A percentile compares a stretch with the other conserved stretches of the same genome.
phyloP scores from a whole-genome alignment of 2,888 invertebrate genomes.

The Kuschelorhynchus macadamiae region DNA sequence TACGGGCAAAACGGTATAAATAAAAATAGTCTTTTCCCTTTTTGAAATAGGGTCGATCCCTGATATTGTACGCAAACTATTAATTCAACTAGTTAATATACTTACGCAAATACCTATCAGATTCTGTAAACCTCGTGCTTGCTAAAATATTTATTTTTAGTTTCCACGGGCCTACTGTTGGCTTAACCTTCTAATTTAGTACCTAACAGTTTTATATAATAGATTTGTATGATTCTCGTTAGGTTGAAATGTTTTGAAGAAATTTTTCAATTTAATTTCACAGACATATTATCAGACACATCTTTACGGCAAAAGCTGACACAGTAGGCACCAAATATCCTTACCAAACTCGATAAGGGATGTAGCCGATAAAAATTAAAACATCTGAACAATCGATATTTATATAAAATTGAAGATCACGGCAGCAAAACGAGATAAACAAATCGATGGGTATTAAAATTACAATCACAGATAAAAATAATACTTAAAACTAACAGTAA shows the following conservation, averaged over 20 bases:
- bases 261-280: too few relatives aligned
- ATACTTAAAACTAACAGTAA: conserved; percentile 36
- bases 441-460: conserved; percentile 18
- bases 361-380: too few relatives aligned
- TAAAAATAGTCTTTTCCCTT: conserved; percentile 8
- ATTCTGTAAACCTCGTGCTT: conserved; percentile 35
- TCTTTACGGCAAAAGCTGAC: too few relatives aligned
- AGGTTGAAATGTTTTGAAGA: too few relatives aligned
- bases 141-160: conserved; percentile 45
- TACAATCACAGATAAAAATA: conserved; percentile 47
- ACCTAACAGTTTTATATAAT: neutral
- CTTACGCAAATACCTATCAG: conserved; percentile 45
- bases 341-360: too few relatives aligned
- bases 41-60: conserved; percentile 24
- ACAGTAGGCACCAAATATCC: too few relatives aligned
- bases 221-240: too few relatives aligned
- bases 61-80: conserved; percentile 34
- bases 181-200: conserved; percentile 27
- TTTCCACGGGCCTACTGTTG: conserved; percentile 6
- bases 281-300: too few relatives aligned
- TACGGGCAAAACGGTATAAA: too few relatives aligned
- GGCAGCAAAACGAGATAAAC: conserved; percentile 13
- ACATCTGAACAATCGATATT: too few relatives aligned
- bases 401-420: too few relatives aligned
- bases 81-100: conserved; percentile 30